Percentiles rank a stretch among this genome's conserved stretches.
phyloP scores from a whole-genome alignment of 92 coral and sea anemone species.

The Isaurus tuberculatus region DNA sequence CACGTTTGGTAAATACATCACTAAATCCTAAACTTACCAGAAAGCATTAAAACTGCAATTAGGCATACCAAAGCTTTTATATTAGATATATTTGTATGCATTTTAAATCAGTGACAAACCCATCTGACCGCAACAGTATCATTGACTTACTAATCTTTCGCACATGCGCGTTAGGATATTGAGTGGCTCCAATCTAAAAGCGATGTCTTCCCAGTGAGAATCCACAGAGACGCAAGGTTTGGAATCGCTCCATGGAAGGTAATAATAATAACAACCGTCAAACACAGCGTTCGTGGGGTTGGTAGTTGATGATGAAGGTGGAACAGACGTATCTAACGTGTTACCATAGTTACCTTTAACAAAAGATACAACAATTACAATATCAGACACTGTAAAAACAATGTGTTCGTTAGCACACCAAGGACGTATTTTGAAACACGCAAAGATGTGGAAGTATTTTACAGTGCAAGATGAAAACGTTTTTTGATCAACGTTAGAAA shows the following conservation, averaged over 20 bases:
- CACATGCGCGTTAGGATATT: slow-evolving; percentile 79
- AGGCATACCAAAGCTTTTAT: no score
- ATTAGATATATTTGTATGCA: no score
- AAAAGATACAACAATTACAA: background rate
- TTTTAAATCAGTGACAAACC: background rate
- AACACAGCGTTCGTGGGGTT: slow-evolving; percentile 89
- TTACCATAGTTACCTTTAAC: slow-evolving; percentile 95
- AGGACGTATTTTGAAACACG: no score
- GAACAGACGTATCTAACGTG: slow-evolving; percentile 86
- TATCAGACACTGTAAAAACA: background rate
- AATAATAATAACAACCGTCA: slow-evolving; percentile 91
- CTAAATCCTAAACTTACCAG: background rate
- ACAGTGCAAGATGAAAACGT: no score
- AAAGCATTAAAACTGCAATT: no score
- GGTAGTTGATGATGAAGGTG: slow-evolving; percentile 92
- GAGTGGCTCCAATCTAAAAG: slow-evolving; percentile 84
- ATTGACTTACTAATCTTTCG: slow-evolving; percentile 85
- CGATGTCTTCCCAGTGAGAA: slow-evolving; percentile 96
- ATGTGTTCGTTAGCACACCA: no score
- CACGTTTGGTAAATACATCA: background rate
- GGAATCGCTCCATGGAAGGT: slow-evolving; percentile 86
- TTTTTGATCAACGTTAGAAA: no score
- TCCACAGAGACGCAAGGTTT: slow-evolving; percentile 96
- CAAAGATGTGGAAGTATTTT: no score
- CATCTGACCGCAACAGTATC: no score